Evolutionary conservation across 64 coral and sea anemone species (phyloP).

Genomic region (Actinia tenebrosa): DNA sequence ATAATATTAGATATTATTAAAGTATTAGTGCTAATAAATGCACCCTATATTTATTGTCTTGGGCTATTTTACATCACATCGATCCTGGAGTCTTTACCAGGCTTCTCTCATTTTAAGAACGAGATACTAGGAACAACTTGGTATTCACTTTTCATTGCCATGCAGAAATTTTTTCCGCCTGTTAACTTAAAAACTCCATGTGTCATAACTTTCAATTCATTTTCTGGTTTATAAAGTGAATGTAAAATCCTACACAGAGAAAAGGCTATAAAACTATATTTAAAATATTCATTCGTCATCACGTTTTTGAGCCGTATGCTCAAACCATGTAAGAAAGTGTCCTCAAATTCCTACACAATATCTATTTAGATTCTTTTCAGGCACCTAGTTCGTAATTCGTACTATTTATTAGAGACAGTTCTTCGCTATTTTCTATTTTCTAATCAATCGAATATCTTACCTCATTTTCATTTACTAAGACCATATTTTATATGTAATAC

Average conservation of each 20-base stretch:
- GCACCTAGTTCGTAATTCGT: neutral
- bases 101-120: neutral
- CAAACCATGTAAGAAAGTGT: too few species aligned
- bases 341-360: too few species aligned
- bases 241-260: neutral
- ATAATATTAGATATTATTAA: constrained; percentile 9
- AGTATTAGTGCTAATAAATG: neutral
- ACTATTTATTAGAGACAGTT: neutral
- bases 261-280: neutral
- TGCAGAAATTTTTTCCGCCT: too few species aligned
- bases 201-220: too few species aligned
- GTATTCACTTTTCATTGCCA: neutral
- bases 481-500: neutral
- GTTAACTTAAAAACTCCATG: too few species aligned
- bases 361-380: neutral
- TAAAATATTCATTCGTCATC: neutral
- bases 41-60: neutral
- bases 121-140: neutral
- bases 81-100: neutral
- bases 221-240: too few species aligned
- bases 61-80: neutral
- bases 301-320: too few species aligned
- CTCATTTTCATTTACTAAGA: neutral
- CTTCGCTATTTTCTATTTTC: neutral
- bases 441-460: neutral